Base-by-base conservation (phyloP, 2,113 vertebrate genomes). In the Blennius ocellaris region DNA sequence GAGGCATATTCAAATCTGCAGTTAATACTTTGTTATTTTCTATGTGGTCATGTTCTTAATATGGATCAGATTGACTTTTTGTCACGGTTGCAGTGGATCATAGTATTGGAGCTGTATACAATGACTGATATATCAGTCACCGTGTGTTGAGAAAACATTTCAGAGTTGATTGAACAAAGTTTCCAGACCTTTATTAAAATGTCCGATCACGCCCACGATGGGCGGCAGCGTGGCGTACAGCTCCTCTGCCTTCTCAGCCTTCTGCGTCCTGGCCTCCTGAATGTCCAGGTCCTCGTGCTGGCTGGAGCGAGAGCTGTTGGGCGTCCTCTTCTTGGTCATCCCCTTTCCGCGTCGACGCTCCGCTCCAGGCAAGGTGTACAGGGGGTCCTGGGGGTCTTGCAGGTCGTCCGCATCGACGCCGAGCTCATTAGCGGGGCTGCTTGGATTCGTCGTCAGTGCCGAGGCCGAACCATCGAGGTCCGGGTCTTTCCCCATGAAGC, bases 111-210 rank as follows among this genome's bases (percentile, higher is more conserved):
- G 21, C 21, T 30, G 2, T 4, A 4, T n/a, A 2, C 21, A 4
- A 30, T 30, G 2, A 30, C 4, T 30, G 21, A 30, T 30, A 2
- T 30, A 30, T 30, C 21, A 30, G 21, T 30, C 21, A 30, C 21
- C 21, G 21, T 30, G 21, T 30, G 21, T 30, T 30, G 21, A 30
- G 21, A 30, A 30, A 30, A 30, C 21, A 30, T 30, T 30, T 30
- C 21, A 30, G 21, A 30, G 21, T 30, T 30, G 2, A 30, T 30
- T 30, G 2, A 30, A 30, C 21, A 30, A 30, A 30, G 21, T 30
- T 30, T 30, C 4, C 88, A 94, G 81, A 96, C 95, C 96, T 95
- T 94, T 94, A 54, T 92, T 95, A 86, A 94, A 97, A 78, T 90
- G 92, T 44, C 93, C 93, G 51, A 94, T 93, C 8, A 95, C 93